Evolutionary conservation across 2,797 vertebrate species (phyloP).

Genomic region (Scolopax rusticola): DNA sequence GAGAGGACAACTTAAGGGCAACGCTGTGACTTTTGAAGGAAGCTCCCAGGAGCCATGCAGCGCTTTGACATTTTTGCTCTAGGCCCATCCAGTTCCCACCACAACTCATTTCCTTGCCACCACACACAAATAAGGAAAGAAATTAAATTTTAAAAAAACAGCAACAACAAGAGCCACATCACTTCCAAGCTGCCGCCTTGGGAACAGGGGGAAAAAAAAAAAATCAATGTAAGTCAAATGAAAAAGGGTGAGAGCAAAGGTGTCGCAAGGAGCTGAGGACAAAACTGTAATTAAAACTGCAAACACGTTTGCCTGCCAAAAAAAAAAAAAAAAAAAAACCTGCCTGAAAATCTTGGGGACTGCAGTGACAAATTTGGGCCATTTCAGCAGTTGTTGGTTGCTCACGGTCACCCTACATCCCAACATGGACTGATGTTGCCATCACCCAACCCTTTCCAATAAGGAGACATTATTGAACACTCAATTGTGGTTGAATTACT

Average conservation of each 20-base stretch:
- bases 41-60: background rate
- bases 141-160: background rate
- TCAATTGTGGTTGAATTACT: conserved; percentile 22
- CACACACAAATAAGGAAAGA: background rate
- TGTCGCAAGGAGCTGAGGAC: conserved; percentile 26
- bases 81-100: background rate
- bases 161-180: background rate
- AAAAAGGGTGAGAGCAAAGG: background rate
- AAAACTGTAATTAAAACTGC: conserved; percentile 42
- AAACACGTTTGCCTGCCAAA: background rate
- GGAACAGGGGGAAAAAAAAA: background rate
- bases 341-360: background rate
- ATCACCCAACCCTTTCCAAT: background rate
- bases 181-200: conserved; percentile 12
- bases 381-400: background rate
- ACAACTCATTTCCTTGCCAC: fast-evolving
- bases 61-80: background rate
- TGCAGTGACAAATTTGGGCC: background rate
- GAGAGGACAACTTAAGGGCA: background rate
- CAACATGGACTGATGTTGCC: fast-evolving
- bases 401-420: background rate
- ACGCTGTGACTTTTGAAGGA: background rate
- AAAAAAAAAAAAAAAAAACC: background rate
- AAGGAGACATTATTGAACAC: background rate
- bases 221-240: background rate